Conservation (phyloP, 2,113 vertebrate genomes). For the Gyps fulvus region DNA sequence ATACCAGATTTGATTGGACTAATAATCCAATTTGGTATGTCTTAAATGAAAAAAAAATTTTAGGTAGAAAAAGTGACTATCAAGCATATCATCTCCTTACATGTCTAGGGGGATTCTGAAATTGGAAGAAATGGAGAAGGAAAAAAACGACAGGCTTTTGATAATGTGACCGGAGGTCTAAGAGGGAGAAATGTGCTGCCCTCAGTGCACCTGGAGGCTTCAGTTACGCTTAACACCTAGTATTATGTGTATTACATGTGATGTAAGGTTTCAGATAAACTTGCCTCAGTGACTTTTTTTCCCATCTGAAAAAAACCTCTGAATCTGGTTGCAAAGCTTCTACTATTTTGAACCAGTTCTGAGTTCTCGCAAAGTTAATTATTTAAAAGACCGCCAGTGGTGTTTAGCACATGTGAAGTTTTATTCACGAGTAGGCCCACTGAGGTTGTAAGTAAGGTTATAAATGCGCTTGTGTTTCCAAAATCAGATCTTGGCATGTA, state of each 20-base stretch:
- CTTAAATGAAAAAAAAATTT: background rate
- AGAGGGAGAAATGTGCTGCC: slow-evolving; percentile 1
- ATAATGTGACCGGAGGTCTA: background rate
- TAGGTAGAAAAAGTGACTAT: background rate
- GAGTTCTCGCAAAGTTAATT: background rate
- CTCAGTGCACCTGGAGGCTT: background rate
- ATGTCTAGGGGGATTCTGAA: background rate
- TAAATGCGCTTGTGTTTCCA: background rate
- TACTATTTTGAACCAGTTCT: background rate
- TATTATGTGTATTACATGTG: background rate
- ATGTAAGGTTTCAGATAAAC: background rate
- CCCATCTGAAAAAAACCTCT: background rate
- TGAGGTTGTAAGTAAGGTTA: background rate
- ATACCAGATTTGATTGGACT: background rate
- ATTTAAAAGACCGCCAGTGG: background rate
- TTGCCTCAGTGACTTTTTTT: background rate
- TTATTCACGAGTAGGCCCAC: background rate
- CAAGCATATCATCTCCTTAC: background rate
- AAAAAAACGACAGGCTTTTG: background rate
- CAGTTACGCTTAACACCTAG: background rate
- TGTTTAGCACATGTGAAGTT: background rate
- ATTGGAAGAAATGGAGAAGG: background rate
- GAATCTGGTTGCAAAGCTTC: background rate
- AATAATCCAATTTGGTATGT: background rate
- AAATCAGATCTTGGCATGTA: background rate